Percentiles rank a stretch among this genome's conserved stretches.
Conservation (phyloP, 1,140 invertebrate genomes). For the Diabrotica virgifera region DNA sequence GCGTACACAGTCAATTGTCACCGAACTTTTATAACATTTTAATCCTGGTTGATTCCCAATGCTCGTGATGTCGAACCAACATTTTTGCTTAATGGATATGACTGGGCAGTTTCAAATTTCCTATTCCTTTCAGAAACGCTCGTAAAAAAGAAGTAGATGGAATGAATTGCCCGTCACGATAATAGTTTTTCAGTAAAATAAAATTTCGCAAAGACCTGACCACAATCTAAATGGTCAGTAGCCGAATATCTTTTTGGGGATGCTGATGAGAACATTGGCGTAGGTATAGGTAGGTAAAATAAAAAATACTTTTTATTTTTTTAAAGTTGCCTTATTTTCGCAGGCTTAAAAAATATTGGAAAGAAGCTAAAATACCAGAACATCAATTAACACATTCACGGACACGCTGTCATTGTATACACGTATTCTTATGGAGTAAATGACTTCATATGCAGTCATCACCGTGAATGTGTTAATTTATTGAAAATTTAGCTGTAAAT, state of each 20-base stretch:
- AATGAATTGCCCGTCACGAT: constrained; percentile 6
- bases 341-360: too few species aligned
- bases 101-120: constrained; percentile 19
- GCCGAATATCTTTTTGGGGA: neutral
- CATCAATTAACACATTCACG: too few species aligned
- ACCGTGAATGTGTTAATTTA: too few species aligned
- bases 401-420: too few species aligned
- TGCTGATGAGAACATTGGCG: neutral
- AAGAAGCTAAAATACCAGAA: too few species aligned
- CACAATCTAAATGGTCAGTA: constrained; percentile 8
- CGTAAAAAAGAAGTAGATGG: constrained; percentile 17
- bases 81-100: constrained; percentile 19
- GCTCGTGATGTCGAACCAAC: constrained; percentile 17
- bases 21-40: constrained; percentile 21
- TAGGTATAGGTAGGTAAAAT: too few species aligned
- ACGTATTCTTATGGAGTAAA: too few species aligned
- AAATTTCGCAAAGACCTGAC: constrained; percentile 8
- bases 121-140: constrained; percentile 12
- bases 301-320: too few species aligned
- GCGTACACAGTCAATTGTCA: constrained; percentile 4
- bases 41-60: constrained; percentile 19
- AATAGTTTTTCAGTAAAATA: constrained; percentile 7
- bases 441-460: too few species aligned
- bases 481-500: too few species aligned
- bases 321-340: too few species aligned